Percentiles rank a stretch among this genome's conserved stretches.
Conservation (phyloP, 92 coral and sea anemone species). For the Virgularia gustaviana region DNA sequence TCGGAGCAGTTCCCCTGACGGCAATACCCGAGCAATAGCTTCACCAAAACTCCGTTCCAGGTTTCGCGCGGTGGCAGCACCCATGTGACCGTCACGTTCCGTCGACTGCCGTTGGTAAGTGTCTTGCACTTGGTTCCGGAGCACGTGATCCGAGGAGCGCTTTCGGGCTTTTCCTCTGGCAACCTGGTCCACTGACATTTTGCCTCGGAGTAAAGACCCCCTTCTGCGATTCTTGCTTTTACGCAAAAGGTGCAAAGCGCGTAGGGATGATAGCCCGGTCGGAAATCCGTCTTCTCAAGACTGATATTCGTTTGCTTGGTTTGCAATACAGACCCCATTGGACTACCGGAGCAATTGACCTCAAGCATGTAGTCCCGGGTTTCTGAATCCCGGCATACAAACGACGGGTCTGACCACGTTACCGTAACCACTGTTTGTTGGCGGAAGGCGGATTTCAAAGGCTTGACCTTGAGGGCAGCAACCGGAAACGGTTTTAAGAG, state of each 20-base stretch:
- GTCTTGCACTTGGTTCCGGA: slow-evolving; percentile 8
- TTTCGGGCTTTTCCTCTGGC: slow-evolving; percentile 14
- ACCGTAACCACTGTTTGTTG: neutral
- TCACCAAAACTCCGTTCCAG: slow-evolving; percentile 34
- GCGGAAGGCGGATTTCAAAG: no score
- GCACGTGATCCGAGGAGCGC: slow-evolving; percentile 14
- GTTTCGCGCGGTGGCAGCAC: slow-evolving; percentile 15
- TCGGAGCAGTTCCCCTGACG: neutral
- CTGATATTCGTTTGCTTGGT: neutral
- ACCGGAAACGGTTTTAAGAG: slow-evolving; percentile 1
- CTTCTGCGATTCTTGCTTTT: neutral
- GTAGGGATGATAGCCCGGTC: slow-evolving; percentile 6
- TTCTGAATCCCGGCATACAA: neutral
- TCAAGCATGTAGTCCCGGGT: neutral
- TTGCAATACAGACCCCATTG: no score
- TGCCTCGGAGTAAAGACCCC: slow-evolving; percentile 1
- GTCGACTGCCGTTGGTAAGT: slow-evolving; percentile 1
- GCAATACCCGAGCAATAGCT: neutral
- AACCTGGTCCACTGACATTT: neutral
- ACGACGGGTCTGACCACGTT: neutral
- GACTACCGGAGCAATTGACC: neutral
- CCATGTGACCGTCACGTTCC: slow-evolving; percentile 40
- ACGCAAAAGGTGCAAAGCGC: slow-evolving; percentile 8
- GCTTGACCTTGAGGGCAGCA: neutral
- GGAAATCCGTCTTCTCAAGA: neutral